A percentile compares a stretch with the other conserved stretches of the same genome.
Evolutionary conservation across 2,888 invertebrate species (phyloP).

Genomic region (Trachelus tabidus): DNA sequence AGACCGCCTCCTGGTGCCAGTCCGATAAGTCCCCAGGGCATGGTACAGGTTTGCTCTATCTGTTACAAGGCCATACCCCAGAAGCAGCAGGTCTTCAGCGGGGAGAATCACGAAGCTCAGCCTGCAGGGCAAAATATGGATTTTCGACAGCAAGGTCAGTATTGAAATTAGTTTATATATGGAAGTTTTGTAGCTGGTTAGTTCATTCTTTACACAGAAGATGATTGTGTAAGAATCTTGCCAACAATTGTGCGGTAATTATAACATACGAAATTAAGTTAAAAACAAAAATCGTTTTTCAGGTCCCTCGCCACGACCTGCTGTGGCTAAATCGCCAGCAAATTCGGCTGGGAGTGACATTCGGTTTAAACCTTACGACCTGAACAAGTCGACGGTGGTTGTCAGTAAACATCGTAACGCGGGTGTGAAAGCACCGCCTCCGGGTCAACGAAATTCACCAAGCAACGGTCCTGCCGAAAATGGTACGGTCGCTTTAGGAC

Average conservation of each 20-base stretch:
- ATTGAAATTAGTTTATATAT: background rate
- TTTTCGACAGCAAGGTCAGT: slow-evolving; percentile 54
- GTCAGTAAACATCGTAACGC: slow-evolving; percentile 67
- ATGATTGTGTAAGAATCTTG: background rate
- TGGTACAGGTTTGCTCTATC: slow-evolving; percentile 88
- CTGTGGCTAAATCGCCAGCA: slow-evolving; percentile 69
- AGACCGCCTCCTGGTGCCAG: slow-evolving; percentile 86
- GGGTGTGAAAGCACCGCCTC: slow-evolving; percentile 57
- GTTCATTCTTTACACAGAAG: background rate
- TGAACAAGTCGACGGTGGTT: slow-evolving; percentile 65
- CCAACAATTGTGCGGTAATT: background rate
- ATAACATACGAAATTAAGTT: background rate
- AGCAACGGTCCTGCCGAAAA: slow-evolving; percentile 58
- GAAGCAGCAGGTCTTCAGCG: slow-evolving; percentile 79
- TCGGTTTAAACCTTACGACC: slow-evolving; percentile 72
- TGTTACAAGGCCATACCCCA: slow-evolving; percentile 87
- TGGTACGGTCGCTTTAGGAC: slow-evolving; percentile 55
- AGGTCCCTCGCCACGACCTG: slow-evolving; percentile 65
- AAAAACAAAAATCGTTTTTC: slow-evolving; percentile 3
- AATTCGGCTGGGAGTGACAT: slow-evolving; percentile 70
- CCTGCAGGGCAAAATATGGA: slow-evolving; percentile 48
- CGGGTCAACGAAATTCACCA: slow-evolving; percentile 60
- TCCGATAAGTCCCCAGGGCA: slow-evolving; percentile 89
- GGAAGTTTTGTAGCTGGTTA: background rate
- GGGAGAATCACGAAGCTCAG: slow-evolving; percentile 70